Evolutionary conservation across 1,140 invertebrate genomes (phyloP).

Genomic region (Drosophila sucinea): DNA sequence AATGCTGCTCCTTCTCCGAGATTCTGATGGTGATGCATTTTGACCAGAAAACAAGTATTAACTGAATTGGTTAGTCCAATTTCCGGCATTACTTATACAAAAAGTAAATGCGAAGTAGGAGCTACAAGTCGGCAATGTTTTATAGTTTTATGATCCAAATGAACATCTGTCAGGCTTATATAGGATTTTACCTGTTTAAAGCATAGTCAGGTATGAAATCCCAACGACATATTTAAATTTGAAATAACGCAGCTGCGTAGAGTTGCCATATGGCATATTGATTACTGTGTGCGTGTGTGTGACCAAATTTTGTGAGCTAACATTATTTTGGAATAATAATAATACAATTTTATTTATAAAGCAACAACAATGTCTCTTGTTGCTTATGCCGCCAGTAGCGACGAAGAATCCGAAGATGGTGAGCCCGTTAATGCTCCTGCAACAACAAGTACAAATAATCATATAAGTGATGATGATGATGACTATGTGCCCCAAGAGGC

Average conservation of each 20-base stretch:
- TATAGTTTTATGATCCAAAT: background rate
- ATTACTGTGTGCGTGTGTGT: background rate
- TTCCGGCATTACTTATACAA: slow-evolving; percentile 38
- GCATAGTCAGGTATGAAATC: background rate
- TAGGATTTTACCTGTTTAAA: background rate
- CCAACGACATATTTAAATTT: background rate
- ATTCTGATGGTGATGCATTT: slow-evolving; percentile 71
- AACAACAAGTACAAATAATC: slow-evolving; percentile 33
- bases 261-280: background rate
- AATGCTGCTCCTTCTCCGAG: slow-evolving; percentile 45
- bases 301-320: background rate
- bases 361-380: slow-evolving; percentile 70
- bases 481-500: slow-evolving; percentile 67
- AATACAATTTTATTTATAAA: slow-evolving; percentile 13
- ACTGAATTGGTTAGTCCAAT: slow-evolving; percentile 12
- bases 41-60: slow-evolving; percentile 5
- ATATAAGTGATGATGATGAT: slow-evolving; percentile 78
- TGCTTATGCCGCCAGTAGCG: slow-evolving; percentile 77
- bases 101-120: background rate
- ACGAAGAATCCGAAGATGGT: slow-evolving; percentile 66
- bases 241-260: background rate
- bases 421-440: slow-evolving; percentile 31
- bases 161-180: background rate
- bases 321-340: background rate
- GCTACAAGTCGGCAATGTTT: slow-evolving; percentile 6